These are phyloP conservation scores for Rhinoptilus africanus DNA, from an alignment of 2,113 vertebrate species.

Conservation along the genomic window DNA sequence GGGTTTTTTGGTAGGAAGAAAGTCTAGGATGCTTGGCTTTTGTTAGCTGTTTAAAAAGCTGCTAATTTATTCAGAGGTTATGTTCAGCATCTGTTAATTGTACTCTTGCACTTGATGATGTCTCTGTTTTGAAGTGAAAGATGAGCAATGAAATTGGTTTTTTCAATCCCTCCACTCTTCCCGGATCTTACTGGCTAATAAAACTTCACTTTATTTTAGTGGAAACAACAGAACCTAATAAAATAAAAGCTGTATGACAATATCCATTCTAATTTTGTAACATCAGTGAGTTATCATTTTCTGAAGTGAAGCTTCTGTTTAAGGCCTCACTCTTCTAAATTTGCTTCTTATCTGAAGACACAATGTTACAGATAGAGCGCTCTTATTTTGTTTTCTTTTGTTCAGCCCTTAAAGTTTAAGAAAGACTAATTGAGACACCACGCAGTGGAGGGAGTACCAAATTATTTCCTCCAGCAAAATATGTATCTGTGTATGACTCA, in stretches of 20 bases:
- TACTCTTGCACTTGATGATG: background rate
- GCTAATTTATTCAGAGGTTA: background rate
- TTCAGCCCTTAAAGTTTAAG: background rate
- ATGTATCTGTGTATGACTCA: background rate
- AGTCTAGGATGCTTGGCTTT: background rate
- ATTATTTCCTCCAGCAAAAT: background rate
- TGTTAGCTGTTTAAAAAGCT: background rate
- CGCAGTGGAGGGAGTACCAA: background rate
- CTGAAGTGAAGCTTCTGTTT: background rate
- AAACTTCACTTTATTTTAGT: background rate
- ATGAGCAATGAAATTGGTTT: background rate
- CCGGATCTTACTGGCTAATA: background rate
- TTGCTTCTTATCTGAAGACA: background rate
- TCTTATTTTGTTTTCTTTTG: background rate
- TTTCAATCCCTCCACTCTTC: background rate
- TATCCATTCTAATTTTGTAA: background rate
- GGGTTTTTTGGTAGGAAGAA: background rate
- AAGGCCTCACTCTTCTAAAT: background rate
- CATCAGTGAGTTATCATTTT: background rate
- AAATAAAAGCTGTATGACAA: background rate
- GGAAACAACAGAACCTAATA: background rate
- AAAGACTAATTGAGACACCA: background rate
- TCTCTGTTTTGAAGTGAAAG: background rate
- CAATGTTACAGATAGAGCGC: background rate
- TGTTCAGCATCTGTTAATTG: background rate